phyloP scores from a whole-genome alignment of 2,113 vertebrate species.

The Sander vitreus region DNA sequence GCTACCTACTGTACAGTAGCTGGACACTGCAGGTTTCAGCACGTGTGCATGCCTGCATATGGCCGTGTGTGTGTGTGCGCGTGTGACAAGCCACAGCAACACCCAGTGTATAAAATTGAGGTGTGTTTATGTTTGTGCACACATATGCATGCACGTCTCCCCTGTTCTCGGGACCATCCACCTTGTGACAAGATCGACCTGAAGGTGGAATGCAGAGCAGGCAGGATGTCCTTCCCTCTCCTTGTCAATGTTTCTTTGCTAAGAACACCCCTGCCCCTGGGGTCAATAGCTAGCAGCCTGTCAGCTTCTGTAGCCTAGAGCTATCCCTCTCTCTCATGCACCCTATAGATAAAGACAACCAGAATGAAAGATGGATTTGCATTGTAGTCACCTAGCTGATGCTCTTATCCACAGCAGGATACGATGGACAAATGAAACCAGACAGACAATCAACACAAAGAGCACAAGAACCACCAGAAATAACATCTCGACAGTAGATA shows the following conservation, averaged over 20 bases:
- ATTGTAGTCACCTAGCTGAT: background rate
- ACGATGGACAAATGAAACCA: background rate
- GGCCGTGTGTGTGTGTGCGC: slow-evolving; percentile 10
- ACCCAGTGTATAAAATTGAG: slow-evolving; percentile 16
- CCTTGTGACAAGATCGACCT: slow-evolving; percentile 68
- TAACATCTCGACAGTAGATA: background rate
- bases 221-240: slow-evolving; percentile 73
- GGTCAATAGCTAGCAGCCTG: slow-evolving; percentile 70
- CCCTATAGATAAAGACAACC: background rate
- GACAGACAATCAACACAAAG: background rate
- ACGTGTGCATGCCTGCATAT: background rate
- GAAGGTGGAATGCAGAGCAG: slow-evolving; percentile 78
- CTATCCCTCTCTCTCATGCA: background rate
- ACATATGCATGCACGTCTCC: background rate
- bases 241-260: slow-evolving; percentile 64
- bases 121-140: slow-evolving; percentile 20
- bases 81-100: slow-evolving; percentile 32
- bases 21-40: slow-evolving; percentile 35
- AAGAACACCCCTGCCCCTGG: slow-evolving; percentile 42
- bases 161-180: slow-evolving; percentile 31
- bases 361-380: background rate
- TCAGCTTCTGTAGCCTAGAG: slow-evolving; percentile 57
- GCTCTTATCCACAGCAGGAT: background rate
- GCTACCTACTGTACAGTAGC: slow-evolving; percentile 17
- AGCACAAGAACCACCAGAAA: background rate